Evolutionary conservation across 2,113 vertebrate genomes (phyloP).

Genomic region (Neotoma lepida): DNA sequence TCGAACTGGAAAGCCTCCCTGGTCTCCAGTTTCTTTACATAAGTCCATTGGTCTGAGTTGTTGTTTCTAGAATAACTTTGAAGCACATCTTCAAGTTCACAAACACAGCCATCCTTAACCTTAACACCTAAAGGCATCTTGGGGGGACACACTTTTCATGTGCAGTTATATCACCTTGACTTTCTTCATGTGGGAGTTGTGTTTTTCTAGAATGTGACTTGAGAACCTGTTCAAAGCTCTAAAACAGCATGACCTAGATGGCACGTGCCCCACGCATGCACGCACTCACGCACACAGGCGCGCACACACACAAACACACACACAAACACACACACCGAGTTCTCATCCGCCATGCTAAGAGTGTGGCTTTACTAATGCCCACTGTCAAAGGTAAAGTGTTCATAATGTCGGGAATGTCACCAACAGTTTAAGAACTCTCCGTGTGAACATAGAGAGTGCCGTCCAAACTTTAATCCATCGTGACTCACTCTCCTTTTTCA

Average conservation of each 20-base stretch:
- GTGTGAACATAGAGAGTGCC: background rate
- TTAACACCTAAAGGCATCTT: background rate
- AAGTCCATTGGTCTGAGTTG: background rate
- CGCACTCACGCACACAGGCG: too few relatives aligned
- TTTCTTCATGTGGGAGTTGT: constrained; percentile 7
- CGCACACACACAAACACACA: too few relatives aligned
- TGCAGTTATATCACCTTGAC: background rate
- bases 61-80: background rate
- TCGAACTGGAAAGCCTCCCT: background rate
- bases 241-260: background rate
- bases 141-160: background rate
- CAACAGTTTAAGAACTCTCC: background rate
- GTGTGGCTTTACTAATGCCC: background rate
- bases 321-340: too few relatives aligned
- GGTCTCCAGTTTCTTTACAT: background rate
- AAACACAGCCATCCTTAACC: background rate
- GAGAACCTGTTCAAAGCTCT: background rate
- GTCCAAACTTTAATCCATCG: constrained; percentile 12
- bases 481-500: background rate
- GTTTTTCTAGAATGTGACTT: background rate
- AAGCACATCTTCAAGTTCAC: background rate
- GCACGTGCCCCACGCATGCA: background rate
- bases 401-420: background rate
- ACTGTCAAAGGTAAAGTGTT: background rate
- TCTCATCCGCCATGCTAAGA: background rate